phyloP scores from a whole-genome alignment of 2,113 vertebrate genomes.

The Hippolais icterina region DNA sequence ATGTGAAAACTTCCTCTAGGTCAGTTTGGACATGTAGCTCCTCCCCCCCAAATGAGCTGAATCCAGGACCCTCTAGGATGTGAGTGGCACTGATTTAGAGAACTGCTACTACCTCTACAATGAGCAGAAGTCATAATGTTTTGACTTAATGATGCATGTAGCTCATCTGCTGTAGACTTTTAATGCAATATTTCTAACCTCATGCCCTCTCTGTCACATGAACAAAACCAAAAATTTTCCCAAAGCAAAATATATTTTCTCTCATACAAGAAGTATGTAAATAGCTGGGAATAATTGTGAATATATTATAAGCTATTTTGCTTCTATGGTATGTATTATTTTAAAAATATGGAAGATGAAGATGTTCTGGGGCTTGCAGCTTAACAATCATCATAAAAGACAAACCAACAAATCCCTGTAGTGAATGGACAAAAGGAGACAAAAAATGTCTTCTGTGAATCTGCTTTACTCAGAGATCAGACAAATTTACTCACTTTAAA shows the following conservation, averaged over 20 bases:
- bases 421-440: neutral
- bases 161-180: neutral
- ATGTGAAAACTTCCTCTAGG: neutral
- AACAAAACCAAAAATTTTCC: neutral
- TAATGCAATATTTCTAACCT: neutral
- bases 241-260: neutral
- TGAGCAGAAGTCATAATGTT: neutral
- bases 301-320: neutral
- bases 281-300: neutral
- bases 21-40: neutral
- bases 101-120: neutral
- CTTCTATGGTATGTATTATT: neutral
- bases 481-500: neutral
- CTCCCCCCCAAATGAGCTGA: rapidly evolving
- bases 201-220: neutral
- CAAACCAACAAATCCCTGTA: neutral
- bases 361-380: neutral
- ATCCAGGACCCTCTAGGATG: neutral
- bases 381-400: neutral
- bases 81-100: neutral
- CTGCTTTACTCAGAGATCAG: neutral
- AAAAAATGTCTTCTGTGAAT: neutral
- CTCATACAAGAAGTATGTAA: neutral
- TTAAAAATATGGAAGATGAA: neutral
- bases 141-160: neutral